Conservation (phyloP, 2,888 invertebrate genomes). For the Tupiocoris notatus region DNA sequence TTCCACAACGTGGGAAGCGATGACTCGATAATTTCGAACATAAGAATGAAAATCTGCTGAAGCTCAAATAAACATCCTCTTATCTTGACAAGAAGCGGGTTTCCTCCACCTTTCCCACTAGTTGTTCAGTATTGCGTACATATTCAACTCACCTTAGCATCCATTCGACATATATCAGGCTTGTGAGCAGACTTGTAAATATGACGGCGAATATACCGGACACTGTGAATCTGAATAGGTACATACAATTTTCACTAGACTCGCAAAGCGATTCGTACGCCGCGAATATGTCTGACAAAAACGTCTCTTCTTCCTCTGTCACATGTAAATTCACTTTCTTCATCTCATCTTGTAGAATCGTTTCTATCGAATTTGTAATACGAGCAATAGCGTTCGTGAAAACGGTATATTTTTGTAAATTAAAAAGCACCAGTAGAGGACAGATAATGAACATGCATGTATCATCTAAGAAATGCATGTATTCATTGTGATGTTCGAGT, state of each 20-base stretch:
- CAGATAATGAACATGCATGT: not conserved
- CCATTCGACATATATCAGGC: not conserved
- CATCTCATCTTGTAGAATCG: too few relatives aligned
- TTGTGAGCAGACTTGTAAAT: not conserved
- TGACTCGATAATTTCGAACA: too few relatives aligned
- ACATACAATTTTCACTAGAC: not conserved
- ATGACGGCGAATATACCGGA: not conserved
- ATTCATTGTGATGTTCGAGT: not conserved
- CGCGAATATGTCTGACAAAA: not conserved
- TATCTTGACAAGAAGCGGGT: too few relatives aligned
- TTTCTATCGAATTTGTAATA: too few relatives aligned
- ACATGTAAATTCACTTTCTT: too few relatives aligned
- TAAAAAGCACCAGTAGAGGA: not conserved
- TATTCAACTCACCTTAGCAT: not conserved
- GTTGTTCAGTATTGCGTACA: too few relatives aligned
- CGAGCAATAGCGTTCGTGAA: not conserved
- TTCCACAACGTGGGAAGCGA: too few relatives aligned
- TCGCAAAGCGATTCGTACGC: not conserved
- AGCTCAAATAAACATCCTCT: too few relatives aligned
- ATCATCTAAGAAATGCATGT: not conserved
- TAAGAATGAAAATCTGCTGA: too few relatives aligned
- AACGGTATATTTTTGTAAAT: not conserved
- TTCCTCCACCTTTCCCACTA: too few relatives aligned
- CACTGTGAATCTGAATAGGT: not conserved
- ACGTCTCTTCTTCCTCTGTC: not conserved